Evolutionary conservation across 2,797 vertebrate species (phyloP).

Genomic region (Melanotaenia nigrans): DNA sequence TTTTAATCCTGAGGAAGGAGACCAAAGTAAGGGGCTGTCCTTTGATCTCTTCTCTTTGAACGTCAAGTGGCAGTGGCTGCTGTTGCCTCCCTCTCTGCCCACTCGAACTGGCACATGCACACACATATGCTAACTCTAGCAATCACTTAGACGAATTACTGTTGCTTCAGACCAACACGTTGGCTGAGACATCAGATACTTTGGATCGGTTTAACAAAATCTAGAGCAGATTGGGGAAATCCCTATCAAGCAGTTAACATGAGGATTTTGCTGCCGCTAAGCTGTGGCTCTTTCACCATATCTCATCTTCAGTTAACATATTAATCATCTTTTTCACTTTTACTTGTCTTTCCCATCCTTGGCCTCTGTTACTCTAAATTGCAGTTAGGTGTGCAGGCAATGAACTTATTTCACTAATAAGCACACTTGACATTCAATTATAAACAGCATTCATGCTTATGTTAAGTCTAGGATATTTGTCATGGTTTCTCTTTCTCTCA

Average conservation of each 20-base stretch:
- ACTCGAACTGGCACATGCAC: conserved; percentile 29
- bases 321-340: conserved; percentile 55
- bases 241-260: conserved; percentile 71
- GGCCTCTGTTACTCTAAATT: conserved; percentile 13
- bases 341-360: conserved; percentile 41
- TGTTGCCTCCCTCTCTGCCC: conserved; percentile 34
- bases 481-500: conserved; percentile 27
- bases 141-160: conserved; percentile 10
- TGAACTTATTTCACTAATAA: conserved; percentile 30
- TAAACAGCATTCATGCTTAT: conserved; percentile 25
- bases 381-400: conserved; percentile 21
- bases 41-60: conserved; percentile 80
- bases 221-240: conserved; percentile 66
- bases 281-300: conserved; percentile 45
- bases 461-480: conserved; percentile 50
- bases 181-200: conserved; percentile 52
- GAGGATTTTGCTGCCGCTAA: conserved; percentile 67
- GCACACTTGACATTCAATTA: conserved; percentile 50
- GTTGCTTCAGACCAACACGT: conserved; percentile 35
- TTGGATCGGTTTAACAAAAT: conserved; percentile 69
- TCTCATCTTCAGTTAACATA: conserved; percentile 64
- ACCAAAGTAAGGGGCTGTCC: conserved; percentile 48
- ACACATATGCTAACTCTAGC: conserved; percentile 2
- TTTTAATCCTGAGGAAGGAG: conserved; percentile 71
- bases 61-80: conserved; percentile 58